Evolutionary conservation across 1,140 invertebrate species (phyloP), one percentile per base, ranked within the genome.

Genomic region (Hyphantria cunea): DNA sequence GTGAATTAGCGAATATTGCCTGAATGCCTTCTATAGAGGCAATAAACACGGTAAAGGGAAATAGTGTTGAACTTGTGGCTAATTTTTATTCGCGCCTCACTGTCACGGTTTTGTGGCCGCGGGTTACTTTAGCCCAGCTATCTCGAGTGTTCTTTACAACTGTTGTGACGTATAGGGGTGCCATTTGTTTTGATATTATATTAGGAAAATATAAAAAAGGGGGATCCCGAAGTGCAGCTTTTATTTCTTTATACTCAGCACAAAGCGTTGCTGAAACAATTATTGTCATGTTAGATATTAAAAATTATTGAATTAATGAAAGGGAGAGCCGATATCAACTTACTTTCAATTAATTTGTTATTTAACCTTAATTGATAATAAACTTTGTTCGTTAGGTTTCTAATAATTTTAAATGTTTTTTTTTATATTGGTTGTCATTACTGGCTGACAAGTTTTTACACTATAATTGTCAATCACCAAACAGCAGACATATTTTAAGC

Each of bases 1-100:
- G 78, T 84, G 82, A 83, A 83, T 84, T 83, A 81, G 71, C 76
- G 78, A 78, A 87, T 82, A 87, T 77, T 84, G 78, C 76, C 80
- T 87, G 80, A 84, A 87, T 86, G 71, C 74, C 75, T 80, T 84
- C 73, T 80, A 82, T 80, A 76, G 74, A 76, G 83, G 78, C 73
- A 84, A 83, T 87, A 84, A 83, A 77, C 78, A 68, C 70, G 66
- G 59, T 61, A 74, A 74, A 67, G 58, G 50, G 48, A 60, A 50
- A 59, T 49, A 59, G 47, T 78, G 70, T 78, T 72, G 76, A 78
- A 72, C 72, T 74, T 56, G 68, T 69, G 74, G 78, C 77, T 77
- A 82, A 82, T 85, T 85, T 80, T 75, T 71, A 63, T 67, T 68
- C 31, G 14, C 34, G 55, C 41, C 41, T 13, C 11, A 11, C 17